phyloP scores from a whole-genome alignment of 1,140 invertebrate species.

The Holcopasites calliopsidis region DNA sequence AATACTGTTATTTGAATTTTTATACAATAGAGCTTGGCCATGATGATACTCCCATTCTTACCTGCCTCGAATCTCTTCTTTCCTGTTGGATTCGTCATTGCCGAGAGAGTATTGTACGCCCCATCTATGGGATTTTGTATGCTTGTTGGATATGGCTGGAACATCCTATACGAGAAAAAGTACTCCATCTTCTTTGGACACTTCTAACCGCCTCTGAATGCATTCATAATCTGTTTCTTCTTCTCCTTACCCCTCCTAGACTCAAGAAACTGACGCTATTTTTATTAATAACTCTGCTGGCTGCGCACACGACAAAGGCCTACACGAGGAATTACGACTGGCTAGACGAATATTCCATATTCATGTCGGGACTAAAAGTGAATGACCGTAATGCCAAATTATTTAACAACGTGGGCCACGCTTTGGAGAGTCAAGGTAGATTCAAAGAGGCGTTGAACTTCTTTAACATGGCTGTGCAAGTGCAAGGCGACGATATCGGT shows the following conservation, averaged over 20 bases:
- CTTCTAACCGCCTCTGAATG: background rate
- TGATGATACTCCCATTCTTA: conserved; percentile 94
- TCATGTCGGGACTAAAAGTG: conserved; percentile 94
- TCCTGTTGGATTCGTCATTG: conserved; percentile 98
- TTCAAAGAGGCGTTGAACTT: conserved; percentile 93
- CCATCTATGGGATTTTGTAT: conserved; percentile 99
- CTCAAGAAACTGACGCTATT: conserved; percentile 83
- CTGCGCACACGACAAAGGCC: conserved; percentile 90
- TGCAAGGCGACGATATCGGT: conserved; percentile 97
- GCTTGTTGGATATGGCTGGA: conserved; percentile 91
- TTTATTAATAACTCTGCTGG: conserved; percentile 84
- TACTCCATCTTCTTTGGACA: conserved; percentile 61
- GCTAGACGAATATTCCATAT: conserved; percentile 95
- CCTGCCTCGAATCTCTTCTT: conserved; percentile 98
- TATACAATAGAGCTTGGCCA: conserved; percentile 86
- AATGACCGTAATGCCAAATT: conserved; percentile 96
- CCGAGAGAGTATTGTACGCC: conserved; percentile 96
- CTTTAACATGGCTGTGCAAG: conserved; percentile 95
- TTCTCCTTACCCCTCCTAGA: conserved; percentile 47
- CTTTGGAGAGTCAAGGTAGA: conserved; percentile 91
- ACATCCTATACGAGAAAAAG: conserved; percentile 80
- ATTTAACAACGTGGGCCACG: conserved; percentile 98
- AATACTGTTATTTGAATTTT: background rate
- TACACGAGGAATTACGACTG: conserved; percentile 94
- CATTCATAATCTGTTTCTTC: background rate